Evolutionary conservation across 2,113 vertebrate genomes (phyloP).

Genomic region (Sigmodon hispidus): DNA sequence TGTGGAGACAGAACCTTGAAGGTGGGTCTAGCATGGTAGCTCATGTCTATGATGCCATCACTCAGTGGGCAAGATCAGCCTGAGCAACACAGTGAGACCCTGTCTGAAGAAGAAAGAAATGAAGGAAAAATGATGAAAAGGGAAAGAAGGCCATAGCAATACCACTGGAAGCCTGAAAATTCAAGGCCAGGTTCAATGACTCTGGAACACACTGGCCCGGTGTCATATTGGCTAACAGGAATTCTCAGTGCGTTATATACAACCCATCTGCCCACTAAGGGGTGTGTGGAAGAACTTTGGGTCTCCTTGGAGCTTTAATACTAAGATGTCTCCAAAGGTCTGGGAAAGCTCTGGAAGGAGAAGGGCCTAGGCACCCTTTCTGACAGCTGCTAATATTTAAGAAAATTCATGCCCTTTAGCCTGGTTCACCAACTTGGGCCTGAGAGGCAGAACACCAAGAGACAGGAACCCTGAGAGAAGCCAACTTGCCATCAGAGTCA

Average conservation of each 20-base stretch:
- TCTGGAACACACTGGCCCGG: background rate
- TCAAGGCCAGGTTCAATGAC: background rate
- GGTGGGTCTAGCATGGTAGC: background rate
- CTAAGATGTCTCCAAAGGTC: background rate
- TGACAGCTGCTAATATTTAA: background rate
- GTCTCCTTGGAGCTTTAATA: background rate
- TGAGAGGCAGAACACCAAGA: constrained; percentile 6
- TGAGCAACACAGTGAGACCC: background rate
- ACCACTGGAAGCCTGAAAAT: background rate
- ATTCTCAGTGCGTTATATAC: background rate
- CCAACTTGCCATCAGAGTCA: constrained; percentile 52
- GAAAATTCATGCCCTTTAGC: background rate
- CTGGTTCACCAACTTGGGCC: background rate
- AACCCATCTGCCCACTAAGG: background rate
- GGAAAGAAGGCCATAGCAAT: background rate
- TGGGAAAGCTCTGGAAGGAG: background rate
- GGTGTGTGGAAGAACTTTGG: background rate
- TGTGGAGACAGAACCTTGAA: background rate
- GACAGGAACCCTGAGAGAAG: background rate
- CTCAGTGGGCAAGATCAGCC: background rate
- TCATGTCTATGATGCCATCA: background rate
- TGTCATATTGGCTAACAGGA: background rate
- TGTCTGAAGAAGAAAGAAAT: background rate
- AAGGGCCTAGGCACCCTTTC: background rate
- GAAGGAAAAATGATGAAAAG: background rate